Evolutionary conservation across 1,140 invertebrate genomes (phyloP), one percentile per base, ranked within the genome.

Genomic region (Holcopasites calliopsidis): DNA sequence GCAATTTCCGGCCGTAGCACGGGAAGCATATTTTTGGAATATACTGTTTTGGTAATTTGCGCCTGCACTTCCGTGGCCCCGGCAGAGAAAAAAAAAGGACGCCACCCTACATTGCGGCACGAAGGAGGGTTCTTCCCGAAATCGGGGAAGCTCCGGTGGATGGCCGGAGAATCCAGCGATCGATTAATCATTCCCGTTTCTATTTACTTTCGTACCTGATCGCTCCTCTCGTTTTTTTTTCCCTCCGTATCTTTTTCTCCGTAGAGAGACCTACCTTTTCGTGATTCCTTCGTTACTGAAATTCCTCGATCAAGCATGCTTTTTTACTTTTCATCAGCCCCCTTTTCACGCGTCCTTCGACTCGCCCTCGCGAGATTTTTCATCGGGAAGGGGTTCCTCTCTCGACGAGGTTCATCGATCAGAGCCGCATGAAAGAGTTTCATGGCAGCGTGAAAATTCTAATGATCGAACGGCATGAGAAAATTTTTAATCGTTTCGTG

Each of bases 401-500:
- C 3, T 28, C 18, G 57, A 44, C 28, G 16, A 16, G 77, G 87
- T 89, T 82, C 88, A 90, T 90, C 89, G 86, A 88, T 90, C 90
- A 90, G 83, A 8, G 80, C 76, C 82, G 69, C 83, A 79, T 88
- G 84, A 89, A 91, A 89, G 89, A 90, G 89, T 91, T 90, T 31
- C 84, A 83, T 85, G 83, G 83, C 81, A 88, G 86, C 87, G 87
- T 89, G 88, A 88, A 90, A 89, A 89, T 89, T 79, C 82, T 91
- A 91, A 90, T 90, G 89, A 90, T 90, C 88, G 90, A 90, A 82
- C 76, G 85, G 76, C 86, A 89, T 88, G 89, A 90, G 89, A 90
- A 89, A 64, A 31, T 83, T 87, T 85, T 89, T 90, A 90, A 90
- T 90, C 88, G 89, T 90, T 88, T 83, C 80, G 21, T 61, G 55